Percentiles rank a stretch among this genome's conserved stretches.
phyloP scores from a whole-genome alignment of 2,113 vertebrate genomes.

The Callaeas wilsoni region DNA sequence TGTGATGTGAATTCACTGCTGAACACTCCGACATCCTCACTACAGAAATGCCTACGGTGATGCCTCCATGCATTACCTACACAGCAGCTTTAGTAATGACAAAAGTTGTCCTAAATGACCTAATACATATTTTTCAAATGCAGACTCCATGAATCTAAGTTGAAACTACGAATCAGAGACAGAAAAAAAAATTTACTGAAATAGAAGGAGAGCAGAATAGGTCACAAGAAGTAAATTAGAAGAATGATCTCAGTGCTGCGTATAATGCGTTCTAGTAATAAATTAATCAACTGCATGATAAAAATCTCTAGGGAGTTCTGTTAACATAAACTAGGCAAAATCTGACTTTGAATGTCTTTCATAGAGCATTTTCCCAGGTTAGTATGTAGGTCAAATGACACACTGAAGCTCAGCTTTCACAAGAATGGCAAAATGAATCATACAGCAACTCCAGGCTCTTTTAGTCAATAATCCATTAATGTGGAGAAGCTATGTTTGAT shows the following conservation, averaged over 20 bases:
- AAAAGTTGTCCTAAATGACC: not conserved
- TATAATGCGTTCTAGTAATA: slow-evolving; percentile 10
- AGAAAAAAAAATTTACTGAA: not conserved
- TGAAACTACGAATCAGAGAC: not conserved
- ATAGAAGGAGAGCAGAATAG: slow-evolving; percentile 1
- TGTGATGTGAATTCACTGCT: not conserved
- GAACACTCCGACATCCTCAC: fast-evolving
- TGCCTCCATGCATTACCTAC: not conserved
- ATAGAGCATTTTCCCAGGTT: slow-evolving; percentile 11
- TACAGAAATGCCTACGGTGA: fast-evolving
- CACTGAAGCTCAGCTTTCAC: not conserved
- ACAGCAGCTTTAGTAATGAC: not conserved
- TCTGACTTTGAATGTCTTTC: slow-evolving; percentile 46
- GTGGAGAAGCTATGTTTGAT: not conserved
- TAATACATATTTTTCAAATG: not conserved
- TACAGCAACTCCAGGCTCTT: not conserved
- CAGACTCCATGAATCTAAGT: not conserved
- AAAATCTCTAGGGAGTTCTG: slow-evolving; percentile 34
- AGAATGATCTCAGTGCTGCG: not conserved
- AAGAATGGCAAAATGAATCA: slow-evolving; percentile 35
- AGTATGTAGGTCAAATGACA: slow-evolving; percentile 34
- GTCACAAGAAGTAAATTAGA: slow-evolving; percentile 10
- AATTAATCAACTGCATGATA: slow-evolving; percentile 17
- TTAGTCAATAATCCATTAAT: slow-evolving; percentile 41
- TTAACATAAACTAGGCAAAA: slow-evolving; percentile 14